These are phyloP conservation scores for Hypotaenidia okinawae DNA, from an alignment of 2,797 vertebrate species.

Conservation along the genomic window DNA sequence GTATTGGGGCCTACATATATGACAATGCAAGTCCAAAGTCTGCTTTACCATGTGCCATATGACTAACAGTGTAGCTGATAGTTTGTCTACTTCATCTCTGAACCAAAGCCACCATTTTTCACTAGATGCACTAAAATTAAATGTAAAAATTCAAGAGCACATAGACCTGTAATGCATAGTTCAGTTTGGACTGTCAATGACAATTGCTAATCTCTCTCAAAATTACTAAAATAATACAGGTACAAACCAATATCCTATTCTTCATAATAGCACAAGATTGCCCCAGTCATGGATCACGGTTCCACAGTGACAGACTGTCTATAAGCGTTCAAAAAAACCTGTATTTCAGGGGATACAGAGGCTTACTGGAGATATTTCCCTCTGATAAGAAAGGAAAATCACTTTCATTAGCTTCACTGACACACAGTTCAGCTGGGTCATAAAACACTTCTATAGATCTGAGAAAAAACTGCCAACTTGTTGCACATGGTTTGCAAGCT, in stretches of 20 bases:
- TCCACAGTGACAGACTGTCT: neutral
- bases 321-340: neutral
- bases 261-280: neutral
- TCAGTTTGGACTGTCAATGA: neutral
- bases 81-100: neutral
- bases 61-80: neutral
- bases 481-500: neutral
- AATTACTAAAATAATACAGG: neutral
- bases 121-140: neutral
- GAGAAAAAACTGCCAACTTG: neutral
- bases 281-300: neutral
- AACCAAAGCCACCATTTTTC: neutral
- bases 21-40: neutral
- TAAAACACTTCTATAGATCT: neutral
- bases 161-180: neutral
- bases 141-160: neutral
- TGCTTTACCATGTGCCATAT: neutral
- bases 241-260: neutral
- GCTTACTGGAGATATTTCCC: neutral
- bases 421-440: neutral
- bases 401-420: neutral
- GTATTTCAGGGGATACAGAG: neutral
- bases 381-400: neutral
- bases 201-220: neutral
- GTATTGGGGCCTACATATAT: accelerated